Base-by-base conservation (phyloP, 2,888 invertebrate genomes). In the Drosophila demipolita region DNA sequence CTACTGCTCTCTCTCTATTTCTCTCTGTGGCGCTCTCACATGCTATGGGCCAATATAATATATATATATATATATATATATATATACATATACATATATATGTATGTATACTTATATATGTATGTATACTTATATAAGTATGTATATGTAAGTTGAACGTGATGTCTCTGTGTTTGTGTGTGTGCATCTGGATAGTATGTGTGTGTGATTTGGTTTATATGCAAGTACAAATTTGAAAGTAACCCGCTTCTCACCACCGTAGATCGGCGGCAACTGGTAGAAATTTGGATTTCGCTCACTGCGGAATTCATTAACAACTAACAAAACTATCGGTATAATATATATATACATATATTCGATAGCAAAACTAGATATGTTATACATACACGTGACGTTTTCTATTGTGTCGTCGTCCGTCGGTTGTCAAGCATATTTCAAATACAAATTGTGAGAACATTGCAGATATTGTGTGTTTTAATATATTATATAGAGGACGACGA, bases 201-300 rank as follows among this genome's bases (percentile, higher is more conserved):
- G 12, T 73, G 76, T 84, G 66, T 71, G 76, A 83, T 89, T 89
- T 89, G 89, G 89, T 89, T 85, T 89, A 87, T 87, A 85, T 85
- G 89, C 87, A 85, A 85, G 85, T 85, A 85, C 75, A 82, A 89
- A 80, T 85, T 85, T 88, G 87, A 90, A 87, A 87, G 90, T 87
- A 90, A 87, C 82, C 89, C 90, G 83, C 90, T 88, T 83, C 83
- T 77, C 89, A 88, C 89, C 87, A 90, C 90, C 90, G 79, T 83
- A 82, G 86, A 87, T 87, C 87, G 65, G 71, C 83, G 68, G 71
- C 82, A 83, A 81, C 86, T 82, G 64, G 74, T 73, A 71, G 71
- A 74, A 76, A 70, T 71, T 69, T 74, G 52, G 20, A 54, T 69
- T 70, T 76, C 73, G 68, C 73, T 63, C 74, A 66, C 71, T 38